phyloP scores from a whole-genome alignment of 1,140 invertebrate species.

The Brachionus rotundiformis region DNA sequence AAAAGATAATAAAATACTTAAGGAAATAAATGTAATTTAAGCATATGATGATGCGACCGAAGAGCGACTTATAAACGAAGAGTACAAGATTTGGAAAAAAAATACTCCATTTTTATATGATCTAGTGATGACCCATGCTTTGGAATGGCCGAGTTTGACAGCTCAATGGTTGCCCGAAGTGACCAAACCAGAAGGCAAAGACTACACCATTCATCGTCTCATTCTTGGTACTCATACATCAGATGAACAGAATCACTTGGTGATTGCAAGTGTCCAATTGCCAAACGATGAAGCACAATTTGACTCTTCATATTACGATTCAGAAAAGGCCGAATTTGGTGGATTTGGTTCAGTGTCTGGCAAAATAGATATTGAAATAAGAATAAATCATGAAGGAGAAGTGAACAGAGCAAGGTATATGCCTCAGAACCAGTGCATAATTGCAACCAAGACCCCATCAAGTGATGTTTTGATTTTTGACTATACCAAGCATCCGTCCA shows the following conservation, averaged over 20 bases:
- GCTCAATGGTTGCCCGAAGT: constrained; percentile 99
- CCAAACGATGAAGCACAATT: constrained; percentile 76
- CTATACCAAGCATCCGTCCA: constrained; percentile 85
- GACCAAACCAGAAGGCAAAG: constrained; percentile 91
- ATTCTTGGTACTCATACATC: constrained; percentile 99
- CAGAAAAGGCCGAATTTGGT: constrained; percentile 97
- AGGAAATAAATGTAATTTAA: no score
- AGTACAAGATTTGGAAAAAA: constrained; percentile 80
- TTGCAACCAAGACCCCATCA: constrained; percentile 98
- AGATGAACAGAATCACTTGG: constrained; percentile 97
- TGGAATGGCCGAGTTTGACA: constrained; percentile 76
- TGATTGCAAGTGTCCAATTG: constrained; percentile 96
- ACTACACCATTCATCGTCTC: constrained; percentile 94
- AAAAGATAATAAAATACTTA: no score
- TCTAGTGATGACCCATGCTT: constrained; percentile 65
- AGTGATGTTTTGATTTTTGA: constrained; percentile 99
- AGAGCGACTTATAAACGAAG: constrained; percentile 98
- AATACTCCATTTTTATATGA: constrained; percentile 66
- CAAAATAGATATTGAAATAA: constrained; percentile 99
- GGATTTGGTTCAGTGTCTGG: constrained; percentile 98
- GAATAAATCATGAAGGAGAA: constrained; percentile 99
- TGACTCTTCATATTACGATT: constrained; percentile 98
- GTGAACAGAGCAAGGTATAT: constrained; percentile 98
- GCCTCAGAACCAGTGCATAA: constrained; percentile 99
- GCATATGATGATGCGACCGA: constrained; percentile 66